Percentiles rank a stretch among this genome's conserved stretches.
phyloP scores from a whole-genome alignment of 2,888 invertebrate genomes.

The Theretra japonica region DNA sequence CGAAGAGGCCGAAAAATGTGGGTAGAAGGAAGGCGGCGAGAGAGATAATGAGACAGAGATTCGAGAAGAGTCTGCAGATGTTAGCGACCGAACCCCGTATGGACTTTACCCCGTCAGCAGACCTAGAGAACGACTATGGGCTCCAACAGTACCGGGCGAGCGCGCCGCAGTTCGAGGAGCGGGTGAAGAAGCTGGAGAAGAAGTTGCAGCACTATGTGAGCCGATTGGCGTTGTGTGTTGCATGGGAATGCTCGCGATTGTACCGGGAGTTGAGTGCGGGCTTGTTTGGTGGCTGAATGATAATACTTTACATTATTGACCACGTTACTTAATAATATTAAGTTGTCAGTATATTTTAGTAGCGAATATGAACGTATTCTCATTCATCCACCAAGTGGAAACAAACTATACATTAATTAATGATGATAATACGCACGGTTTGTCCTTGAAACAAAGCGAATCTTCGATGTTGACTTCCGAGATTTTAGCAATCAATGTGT shows the following conservation, averaged over 20 bases:
- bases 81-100: constrained; percentile 90
- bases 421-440: constrained; percentile 14
- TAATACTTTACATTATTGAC: not conserved
- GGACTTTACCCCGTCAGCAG: constrained; percentile 84
- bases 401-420: not conserved
- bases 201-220: constrained; percentile 80
- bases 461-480: not conserved
- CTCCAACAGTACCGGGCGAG: constrained; percentile 93
- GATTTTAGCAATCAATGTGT: constrained; percentile 35
- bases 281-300: constrained; percentile 27
- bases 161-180: constrained; percentile 92
- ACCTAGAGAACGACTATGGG: constrained; percentile 91
- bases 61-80: constrained; percentile 95
- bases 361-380: not conserved
- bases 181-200: constrained; percentile 90
- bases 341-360: too few relatives aligned
- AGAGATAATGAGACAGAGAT: constrained; percentile 91
- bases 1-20: constrained; percentile 58
- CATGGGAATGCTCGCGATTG: constrained; percentile 54
- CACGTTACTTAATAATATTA: not conserved
- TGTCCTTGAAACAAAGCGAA: not conserved
- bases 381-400: constrained; percentile 9
- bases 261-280: not conserved
- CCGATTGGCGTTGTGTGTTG: constrained; percentile 57
- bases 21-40: constrained; percentile 69